Percentiles rank a stretch among this genome's conserved stretches.
Evolutionary conservation across 53 echinoderm and acorn worm species (phyloP).

Genomic region (Temnopleurus reevesii): DNA sequence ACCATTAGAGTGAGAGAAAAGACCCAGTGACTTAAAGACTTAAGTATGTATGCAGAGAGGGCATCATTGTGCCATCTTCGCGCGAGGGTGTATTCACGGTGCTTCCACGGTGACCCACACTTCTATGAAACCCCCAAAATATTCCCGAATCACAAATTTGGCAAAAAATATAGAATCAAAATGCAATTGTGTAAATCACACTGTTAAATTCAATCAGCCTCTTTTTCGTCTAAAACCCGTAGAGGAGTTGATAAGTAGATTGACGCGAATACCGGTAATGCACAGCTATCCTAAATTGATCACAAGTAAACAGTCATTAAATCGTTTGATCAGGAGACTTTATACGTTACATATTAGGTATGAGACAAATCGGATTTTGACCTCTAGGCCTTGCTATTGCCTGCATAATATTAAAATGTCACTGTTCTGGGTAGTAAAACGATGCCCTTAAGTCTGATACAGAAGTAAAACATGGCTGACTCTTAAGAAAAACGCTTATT

Average conservation of each 20-base stretch:
- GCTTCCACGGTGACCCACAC: background rate
- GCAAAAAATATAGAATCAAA: too few relatives aligned
- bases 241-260: background rate
- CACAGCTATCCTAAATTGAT: conserved; percentile 42
- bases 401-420: background rate
- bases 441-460: too few relatives aligned
- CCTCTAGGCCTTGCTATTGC: conserved; percentile 20
- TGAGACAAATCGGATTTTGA: conserved; percentile 53
- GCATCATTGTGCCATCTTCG: conserved; percentile 1
- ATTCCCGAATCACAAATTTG: background rate
- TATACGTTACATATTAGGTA: conserved; percentile 76
- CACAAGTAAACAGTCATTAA: conserved; percentile 55
- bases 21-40: conserved; percentile 20
- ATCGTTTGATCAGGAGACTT: conserved; percentile 68
- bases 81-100: background rate
- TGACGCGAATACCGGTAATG: background rate
- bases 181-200: too few relatives aligned
- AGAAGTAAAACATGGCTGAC: too few relatives aligned
- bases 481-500: too few relatives aligned
- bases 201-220: too few relatives aligned
- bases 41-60: background rate
- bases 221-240: background rate
- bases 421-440: too few relatives aligned
- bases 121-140: background rate
- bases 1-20: conserved; percentile 21